Percentiles rank a stretch among this genome's conserved stretches.
phyloP scores from a whole-genome alignment of 2,888 invertebrate species.

The Ceriagrion tenellum region DNA sequence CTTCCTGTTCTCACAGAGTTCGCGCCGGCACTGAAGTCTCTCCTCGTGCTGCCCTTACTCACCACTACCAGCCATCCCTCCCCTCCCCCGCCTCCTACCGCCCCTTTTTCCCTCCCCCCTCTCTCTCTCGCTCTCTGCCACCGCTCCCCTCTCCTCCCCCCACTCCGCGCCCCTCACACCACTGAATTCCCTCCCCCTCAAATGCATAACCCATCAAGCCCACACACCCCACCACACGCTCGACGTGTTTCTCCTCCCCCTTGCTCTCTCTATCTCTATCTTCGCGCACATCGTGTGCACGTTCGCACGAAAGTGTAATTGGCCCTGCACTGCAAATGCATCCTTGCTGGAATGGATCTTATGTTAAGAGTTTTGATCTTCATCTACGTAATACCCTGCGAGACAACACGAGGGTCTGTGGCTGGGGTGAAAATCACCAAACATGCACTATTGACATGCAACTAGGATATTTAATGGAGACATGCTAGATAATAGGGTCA shows the following conservation, averaged over 20 bases:
- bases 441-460: no score
- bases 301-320: neutral
- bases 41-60: neutral
- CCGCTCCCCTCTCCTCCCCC: neutral
- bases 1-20: conserved; percentile 44
- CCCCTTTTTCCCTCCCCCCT: no score
- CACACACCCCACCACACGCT: neutral
- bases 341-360: no score
- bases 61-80: neutral
- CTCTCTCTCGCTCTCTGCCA: neutral
- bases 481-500: no score
- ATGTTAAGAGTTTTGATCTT: no score
- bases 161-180: neutral
- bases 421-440: no score
- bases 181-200: neutral
- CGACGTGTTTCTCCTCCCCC: neutral
- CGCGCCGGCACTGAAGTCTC: conserved; percentile 47
- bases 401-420: no score
- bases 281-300: neutral
- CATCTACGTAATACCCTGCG: no score
- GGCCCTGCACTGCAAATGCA: neutral
- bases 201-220: neutral
- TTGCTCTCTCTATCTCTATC: no score
- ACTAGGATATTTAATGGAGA: no score
- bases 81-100: neutral